Base-by-base conservation (phyloP, 2,888 invertebrate genomes). In the Drosophila birchii region DNA sequence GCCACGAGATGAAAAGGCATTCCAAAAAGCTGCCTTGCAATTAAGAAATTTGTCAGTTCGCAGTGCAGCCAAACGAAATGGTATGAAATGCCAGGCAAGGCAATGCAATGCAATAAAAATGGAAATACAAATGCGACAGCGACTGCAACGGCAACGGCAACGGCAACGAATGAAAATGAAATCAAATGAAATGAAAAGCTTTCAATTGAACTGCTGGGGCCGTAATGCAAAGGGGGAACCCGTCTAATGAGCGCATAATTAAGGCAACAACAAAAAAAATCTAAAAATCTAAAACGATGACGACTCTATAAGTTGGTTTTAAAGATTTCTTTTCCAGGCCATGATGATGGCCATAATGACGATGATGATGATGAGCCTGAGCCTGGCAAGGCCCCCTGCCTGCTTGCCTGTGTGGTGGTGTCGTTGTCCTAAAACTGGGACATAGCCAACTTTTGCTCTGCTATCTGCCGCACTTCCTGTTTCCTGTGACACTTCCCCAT, bases 391-490 rank as follows among this genome's bases (percentile, higher is more conserved):
- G 4, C 26, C 26, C n/a, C 39, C 39, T 8, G 29, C 20, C 20
- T 43, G 26, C 34, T 18, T 29, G 44, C 56, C 55, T 63, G 56
- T 39, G 41, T 63, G 47, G 45, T 34, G 63, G 68, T 81, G 80
- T 73, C 68, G 75, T 75, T 70, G 60, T 58, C 57, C 75, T 69
- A 51, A 51, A 69, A 75, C 61, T 68, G 49, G 67, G 67, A 63
- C 79, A 61, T 59, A 75, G 83, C 64, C 72, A 83, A 86, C 80
- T 88, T 87, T 76, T 61, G 82, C 82, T 67, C 58, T 88, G 83
- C 78, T 85, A 85, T 85, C 84, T 85, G 88, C 86, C 84, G 84
- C 84, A 85, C 84, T 86, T 85, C 84, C 84, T 77, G 83, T 67
- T 85, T 85, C 88, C 84, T 75, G 84, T 78, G 81, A 85, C 88